Conservation (phyloP, 2,888 invertebrate genomes). For the Scelioninae gen. 1 region DNA sequence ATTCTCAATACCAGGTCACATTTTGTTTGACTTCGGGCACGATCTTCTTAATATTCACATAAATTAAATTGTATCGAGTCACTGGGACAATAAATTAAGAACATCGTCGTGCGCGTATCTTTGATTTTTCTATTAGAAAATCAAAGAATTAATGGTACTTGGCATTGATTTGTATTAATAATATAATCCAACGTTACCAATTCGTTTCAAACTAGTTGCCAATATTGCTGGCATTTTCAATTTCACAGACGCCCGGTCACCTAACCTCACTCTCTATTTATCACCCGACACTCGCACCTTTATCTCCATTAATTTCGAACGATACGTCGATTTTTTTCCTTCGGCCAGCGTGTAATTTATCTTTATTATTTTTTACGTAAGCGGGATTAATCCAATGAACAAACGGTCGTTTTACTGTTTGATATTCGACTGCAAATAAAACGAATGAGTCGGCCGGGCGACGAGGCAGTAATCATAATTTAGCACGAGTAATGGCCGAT, state of each 20-base stretch:
- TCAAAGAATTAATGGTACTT: constrained; percentile 20
- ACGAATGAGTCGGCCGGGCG: constrained; percentile 52
- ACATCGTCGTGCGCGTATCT: constrained; percentile 5
- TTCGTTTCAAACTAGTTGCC: neutral
- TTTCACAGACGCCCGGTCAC: constrained; percentile 11
- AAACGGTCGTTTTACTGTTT: constrained; percentile 63
- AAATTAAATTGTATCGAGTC: constrained; percentile 61
- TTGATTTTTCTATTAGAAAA: constrained; percentile 43
- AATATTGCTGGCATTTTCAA: constrained; percentile 34
- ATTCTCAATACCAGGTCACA: constrained; percentile 59
- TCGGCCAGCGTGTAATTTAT: constrained; percentile 36
- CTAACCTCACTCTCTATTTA: constrained; percentile 37
- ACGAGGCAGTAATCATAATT: constrained; percentile 66
- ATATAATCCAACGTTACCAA: constrained; percentile 2
- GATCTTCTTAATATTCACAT: constrained; percentile 59
- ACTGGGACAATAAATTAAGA: constrained; percentile 31
- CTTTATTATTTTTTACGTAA: constrained; percentile 52
- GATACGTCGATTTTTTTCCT: constrained; percentile 19
- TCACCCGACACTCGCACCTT: constrained; percentile 36
- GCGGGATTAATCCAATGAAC: constrained; percentile 59
- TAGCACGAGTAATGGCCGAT: constrained; percentile 64
- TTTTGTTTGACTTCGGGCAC: constrained; percentile 40
- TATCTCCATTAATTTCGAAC: constrained; percentile 35
- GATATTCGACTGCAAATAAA: constrained; percentile 58
- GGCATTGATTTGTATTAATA: constrained; percentile 15